phyloP scores from a whole-genome alignment of 2,888 invertebrate species.

The Patella ulyssiponensis region DNA sequence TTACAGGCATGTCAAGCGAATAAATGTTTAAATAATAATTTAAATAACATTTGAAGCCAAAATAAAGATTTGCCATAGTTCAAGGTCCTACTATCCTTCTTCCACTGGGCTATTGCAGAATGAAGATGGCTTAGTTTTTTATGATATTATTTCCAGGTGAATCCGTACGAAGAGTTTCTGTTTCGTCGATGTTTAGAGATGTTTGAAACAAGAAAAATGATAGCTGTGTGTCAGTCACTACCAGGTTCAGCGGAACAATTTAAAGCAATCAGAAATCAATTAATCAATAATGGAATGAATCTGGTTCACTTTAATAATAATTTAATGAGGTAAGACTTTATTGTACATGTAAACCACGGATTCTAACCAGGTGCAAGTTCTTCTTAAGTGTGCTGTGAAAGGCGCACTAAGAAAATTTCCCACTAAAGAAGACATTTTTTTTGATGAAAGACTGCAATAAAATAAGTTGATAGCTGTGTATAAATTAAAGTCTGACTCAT shows the following conservation, averaged over 20 bases:
- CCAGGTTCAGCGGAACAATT: constrained; percentile 27
- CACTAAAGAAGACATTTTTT: too few species aligned
- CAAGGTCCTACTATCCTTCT: too few species aligned
- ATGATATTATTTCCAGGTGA: constrained; percentile 17
- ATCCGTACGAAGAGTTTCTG: constrained; percentile 34
- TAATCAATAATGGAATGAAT: constrained; percentile 31
- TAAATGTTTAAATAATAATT: too few species aligned
- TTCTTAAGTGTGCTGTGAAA: too few species aligned
- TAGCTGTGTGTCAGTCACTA: constrained; percentile 40
- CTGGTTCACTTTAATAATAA: constrained; percentile 29
- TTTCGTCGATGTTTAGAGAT: constrained; percentile 31
- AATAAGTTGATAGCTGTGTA: too few species aligned
- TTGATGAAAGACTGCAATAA: too few species aligned
- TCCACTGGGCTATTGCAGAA: background rate
- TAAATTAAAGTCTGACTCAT: too few species aligned
- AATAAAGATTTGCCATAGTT: too few species aligned
- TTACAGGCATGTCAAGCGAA: background rate
- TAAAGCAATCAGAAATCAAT: constrained; percentile 28
- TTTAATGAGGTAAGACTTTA: constrained; percentile 28
- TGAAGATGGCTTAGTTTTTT: background rate
- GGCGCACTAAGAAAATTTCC: too few species aligned
- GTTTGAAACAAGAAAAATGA: constrained; percentile 37
- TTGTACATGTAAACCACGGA: too few species aligned
- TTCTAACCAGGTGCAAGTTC: too few species aligned
- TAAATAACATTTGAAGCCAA: background rate